Base-by-base conservation (phyloP, 2,888 invertebrate genomes). In the Callimorpha dominula region DNA sequence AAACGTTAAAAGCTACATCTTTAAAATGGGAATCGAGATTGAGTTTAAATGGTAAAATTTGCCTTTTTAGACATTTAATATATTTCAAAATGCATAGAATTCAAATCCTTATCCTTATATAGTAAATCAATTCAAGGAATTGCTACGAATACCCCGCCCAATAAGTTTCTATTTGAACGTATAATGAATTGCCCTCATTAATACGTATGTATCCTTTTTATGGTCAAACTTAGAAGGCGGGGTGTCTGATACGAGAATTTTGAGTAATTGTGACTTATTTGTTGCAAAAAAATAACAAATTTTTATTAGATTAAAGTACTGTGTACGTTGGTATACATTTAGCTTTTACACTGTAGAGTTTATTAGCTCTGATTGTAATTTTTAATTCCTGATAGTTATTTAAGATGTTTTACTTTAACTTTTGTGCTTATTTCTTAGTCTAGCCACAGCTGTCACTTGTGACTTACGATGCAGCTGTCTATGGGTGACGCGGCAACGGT, bases 181-280 rank as follows among this genome's bases (percentile, higher is more conserved):
- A 73, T 83, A 83, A 83, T 76, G 65, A 78, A 78, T 81, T 79
- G 76, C 73, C 73, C 79, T 81, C 78, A 80, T 85, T 83, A 77
- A 73, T 78, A 74, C 68, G 62, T 71, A 71, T 75, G 73, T 68
- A 17, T 64, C 40, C 79, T 75, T 31, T 74, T 78, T 80, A 77
- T 79, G 81, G 77, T 57, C 65, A 80, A 77, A 81, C 75, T 78
- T 78, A 63, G 73, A 63, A 72, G 81, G 74, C 14, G 72, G 60
- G 40, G 74, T 78, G 71, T 81, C 43, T 75, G 76, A 74, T 77
- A 70, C 65, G 75, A 74, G 52, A 66, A 81, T 80, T 83, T 80
- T 71, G 68, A 78, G 78, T 80, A 80, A 78, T 73, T 67, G 71
- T 74, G 65, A 76, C 52, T 40, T 70, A 75, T 72, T 73, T 67